Evolutionary conservation across 1,140 invertebrate species (phyloP), one percentile per base, ranked within the genome.

Genomic region (Drosophila tristis): DNA sequence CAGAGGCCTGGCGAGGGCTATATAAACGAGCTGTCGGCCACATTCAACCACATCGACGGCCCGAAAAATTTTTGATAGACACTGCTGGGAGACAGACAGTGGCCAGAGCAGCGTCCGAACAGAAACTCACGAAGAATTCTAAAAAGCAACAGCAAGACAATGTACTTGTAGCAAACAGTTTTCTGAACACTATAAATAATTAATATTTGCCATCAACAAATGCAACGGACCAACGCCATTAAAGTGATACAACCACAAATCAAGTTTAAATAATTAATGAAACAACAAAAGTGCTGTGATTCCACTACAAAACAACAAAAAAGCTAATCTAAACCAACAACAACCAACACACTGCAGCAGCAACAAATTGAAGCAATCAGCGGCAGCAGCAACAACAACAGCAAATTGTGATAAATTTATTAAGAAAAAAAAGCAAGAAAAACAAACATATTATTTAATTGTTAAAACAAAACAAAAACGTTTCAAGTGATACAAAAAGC

Each of bases 201-300:
- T 54, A 76, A 66, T 68, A 76, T 68, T 90, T 90, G 89, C 89
- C 89, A 90, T 90, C 84, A 84, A 84, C 78, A 90, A 91, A 84
- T 90, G 87, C 84, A 90, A 90, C 89, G 89, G 89, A 90, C 89
- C 89, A 90, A 90, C 89, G 89, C 89, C 89, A 90, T 90, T 79
- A 79, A 90, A 90, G 87, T 90, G 87, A 90, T 90, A 90, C 60
- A 75, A 67, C 59, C 80, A 87, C 75, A 82, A 78, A 71, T 78
- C 78, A 68, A 76, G 61, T 75, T 77, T 58, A 74, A 72, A 74
- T 44, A 68, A 74, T 43, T 51, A 70, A 70, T 63, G 16, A 72
- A 78, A 89, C 76, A 78, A 90, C 80, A 78, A 74, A 90, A 90
- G 87, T 90, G 87, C 87, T 90, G 87, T 90, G 87, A 90, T 90